Conservation (phyloP, 2,888 invertebrate species). For the Carcina quercana region DNA sequence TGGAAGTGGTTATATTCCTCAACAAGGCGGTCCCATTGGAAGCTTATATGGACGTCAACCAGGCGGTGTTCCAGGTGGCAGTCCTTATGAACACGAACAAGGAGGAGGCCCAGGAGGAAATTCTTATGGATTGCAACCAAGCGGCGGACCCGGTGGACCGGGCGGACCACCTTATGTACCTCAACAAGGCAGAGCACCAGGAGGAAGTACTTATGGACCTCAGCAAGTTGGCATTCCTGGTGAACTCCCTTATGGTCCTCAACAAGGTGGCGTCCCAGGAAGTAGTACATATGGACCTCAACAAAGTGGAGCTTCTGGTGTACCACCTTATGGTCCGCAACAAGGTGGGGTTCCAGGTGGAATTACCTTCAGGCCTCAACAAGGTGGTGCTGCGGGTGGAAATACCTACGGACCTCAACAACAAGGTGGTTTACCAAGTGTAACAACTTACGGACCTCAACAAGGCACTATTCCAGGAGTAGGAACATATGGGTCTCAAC, state of each 20-base stretch:
- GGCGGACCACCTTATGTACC: background rate
- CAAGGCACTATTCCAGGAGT: constrained; percentile 4
- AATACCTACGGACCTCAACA: constrained; percentile 5
- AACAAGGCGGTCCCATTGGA: constrained; percentile 9
- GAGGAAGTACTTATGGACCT: constrained; percentile 7
- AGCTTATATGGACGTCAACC: constrained; percentile 13
- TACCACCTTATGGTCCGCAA: background rate
- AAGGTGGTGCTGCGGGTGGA: background rate
- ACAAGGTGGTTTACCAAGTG: constrained; percentile 1
- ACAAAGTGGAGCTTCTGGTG: background rate
- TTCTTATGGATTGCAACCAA: background rate
- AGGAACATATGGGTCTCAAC: constrained; percentile 1
- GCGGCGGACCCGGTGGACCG: background rate
- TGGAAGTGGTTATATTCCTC: constrained; percentile 15
- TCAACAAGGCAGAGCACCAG: background rate
- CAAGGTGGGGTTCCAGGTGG: constrained; percentile 3
- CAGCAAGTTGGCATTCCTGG: constrained; percentile 5
- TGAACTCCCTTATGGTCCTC: background rate
- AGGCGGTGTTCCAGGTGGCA: constrained; percentile 1
- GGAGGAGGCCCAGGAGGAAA: background rate
- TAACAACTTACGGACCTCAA: background rate
- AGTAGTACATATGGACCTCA: background rate
- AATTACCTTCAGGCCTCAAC: background rate
- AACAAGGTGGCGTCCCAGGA: constrained; percentile 1
- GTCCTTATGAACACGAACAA: background rate